A percentile compares a stretch with the other conserved stretches of the same genome.
phyloP scores from a whole-genome alignment of 1,140 invertebrate genomes.

The Calosoma granatense region DNA sequence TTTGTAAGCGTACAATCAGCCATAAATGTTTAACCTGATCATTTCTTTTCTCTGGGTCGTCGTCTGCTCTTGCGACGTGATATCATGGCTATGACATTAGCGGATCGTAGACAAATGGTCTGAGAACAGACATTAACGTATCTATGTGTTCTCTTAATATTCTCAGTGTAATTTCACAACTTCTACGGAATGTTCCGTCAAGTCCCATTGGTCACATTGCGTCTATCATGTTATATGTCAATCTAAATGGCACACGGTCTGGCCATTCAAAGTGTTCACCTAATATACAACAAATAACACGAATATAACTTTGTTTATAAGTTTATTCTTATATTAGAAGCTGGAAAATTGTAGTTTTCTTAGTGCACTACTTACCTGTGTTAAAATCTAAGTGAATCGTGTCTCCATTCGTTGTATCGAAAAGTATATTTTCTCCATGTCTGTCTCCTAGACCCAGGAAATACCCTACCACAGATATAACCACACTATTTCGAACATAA shows the following conservation, averaged over 20 bases:
- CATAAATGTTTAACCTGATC: too few species aligned
- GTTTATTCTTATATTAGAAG: too few species aligned
- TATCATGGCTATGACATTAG: conserved; percentile 70
- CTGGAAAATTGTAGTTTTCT: too few species aligned
- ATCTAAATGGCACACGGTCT: conserved; percentile 89
- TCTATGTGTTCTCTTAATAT: conserved; percentile 73
- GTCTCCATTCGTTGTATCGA: conserved; percentile 86
- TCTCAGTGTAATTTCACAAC: conserved; percentile 82
- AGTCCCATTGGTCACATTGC: conserved; percentile 89
- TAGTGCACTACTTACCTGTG: too few species aligned
- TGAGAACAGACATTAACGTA: conserved; percentile 82
- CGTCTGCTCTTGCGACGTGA: conserved; percentile 9
- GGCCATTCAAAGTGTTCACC: conserved; percentile 82
- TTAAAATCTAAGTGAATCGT: conserved; percentile 96
- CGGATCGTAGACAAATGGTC: conserved; percentile 95
- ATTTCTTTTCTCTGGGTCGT: conserved; percentile 49
- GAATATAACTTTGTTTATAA: conserved; percentile 16
- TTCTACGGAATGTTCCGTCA: conserved; percentile 83
- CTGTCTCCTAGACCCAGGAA: conserved; percentile 94
- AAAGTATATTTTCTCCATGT: conserved; percentile 94
- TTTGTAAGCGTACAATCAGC: not conserved
- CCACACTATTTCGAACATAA: conserved; percentile 85
- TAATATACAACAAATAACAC: conserved; percentile 30
- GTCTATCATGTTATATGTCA: conserved; percentile 94
- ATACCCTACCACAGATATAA: conserved; percentile 98